Evolutionary conservation across 2,797 vertebrate genomes (phyloP).

Genomic region (Propithecus perrieri): DNA sequence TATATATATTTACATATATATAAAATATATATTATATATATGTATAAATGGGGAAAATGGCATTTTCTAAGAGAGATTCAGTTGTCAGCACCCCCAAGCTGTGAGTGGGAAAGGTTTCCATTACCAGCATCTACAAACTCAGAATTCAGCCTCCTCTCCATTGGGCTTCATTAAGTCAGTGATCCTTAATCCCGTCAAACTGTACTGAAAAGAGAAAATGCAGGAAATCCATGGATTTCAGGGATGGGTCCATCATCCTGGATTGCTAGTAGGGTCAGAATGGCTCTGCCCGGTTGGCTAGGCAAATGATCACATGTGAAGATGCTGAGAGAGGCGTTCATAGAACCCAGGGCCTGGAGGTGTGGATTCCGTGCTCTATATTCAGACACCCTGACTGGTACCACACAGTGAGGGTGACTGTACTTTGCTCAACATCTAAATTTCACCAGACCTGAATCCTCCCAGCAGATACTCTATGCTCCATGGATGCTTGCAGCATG

Average conservation of each 20-base stretch:
- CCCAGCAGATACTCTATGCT: neutral
- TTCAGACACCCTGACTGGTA: neutral
- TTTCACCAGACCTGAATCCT: neutral
- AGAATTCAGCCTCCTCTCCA: neutral
- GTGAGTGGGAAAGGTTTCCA: neutral
- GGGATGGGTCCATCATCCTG: neutral
- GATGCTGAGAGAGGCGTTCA: neutral
- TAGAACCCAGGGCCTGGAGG: too few relatives aligned
- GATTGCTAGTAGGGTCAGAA: neutral
- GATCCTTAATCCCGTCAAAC: neutral
- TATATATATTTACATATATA: neutral
- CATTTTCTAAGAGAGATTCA: neutral
- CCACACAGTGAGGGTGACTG: neutral
- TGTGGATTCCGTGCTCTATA: neutral
- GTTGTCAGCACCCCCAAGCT: neutral
- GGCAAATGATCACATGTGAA: neutral
- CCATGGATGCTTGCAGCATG: neutral
- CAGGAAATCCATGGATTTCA: neutral
- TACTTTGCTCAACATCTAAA: neutral
- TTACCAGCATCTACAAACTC: neutral
- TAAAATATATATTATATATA: neutral
- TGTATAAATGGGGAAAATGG: neutral
- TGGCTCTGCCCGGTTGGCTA: neutral
- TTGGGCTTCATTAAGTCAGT: neutral
- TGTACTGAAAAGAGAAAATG: neutral